These are phyloP conservation scores for Deroptyus accipitrinus DNA, from an alignment of 2,113 vertebrate genomes.

Conservation along the genomic window DNA sequence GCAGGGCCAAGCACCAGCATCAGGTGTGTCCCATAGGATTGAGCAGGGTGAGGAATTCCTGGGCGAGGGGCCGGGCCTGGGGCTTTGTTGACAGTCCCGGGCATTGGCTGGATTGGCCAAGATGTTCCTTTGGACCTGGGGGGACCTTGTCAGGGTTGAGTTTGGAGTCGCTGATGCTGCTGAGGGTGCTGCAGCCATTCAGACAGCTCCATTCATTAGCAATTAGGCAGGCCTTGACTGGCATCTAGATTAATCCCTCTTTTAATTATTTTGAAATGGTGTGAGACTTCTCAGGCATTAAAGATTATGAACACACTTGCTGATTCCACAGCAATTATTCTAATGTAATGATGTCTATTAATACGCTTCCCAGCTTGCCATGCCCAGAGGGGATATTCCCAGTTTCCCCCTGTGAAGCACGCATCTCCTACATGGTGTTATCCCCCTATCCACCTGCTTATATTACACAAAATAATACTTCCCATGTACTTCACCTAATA, in stretches of 20 bases:
- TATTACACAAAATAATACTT: background rate
- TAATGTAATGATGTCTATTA: slow-evolving; percentile 56
- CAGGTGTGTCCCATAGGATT: background rate
- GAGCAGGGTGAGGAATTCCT: no score
- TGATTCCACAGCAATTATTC: slow-evolving; percentile 58
- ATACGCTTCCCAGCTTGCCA: slow-evolving; percentile 8
- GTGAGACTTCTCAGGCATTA: slow-evolving; percentile 61
- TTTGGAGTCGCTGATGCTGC: background rate
- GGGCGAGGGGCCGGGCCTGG: no score
- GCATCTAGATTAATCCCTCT: slow-evolving; percentile 58
- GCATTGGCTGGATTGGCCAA: no score
- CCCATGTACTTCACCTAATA: background rate
- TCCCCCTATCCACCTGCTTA: background rate
- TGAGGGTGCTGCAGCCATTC: slow-evolving; percentile 18
- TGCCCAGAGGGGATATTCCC: slow-evolving; percentile 37
- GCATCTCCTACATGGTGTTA: background rate
- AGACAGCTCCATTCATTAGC: slow-evolving; percentile 13
- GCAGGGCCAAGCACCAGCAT: background rate
- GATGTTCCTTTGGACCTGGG: background rate
- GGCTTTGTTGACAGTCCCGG: no score
- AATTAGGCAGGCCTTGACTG: slow-evolving; percentile 47
- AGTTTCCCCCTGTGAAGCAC: background rate
- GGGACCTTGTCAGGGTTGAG: background rate
- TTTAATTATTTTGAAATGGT: slow-evolving; percentile 65
- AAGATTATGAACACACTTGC: slow-evolving; percentile 9